Evolutionary conservation across 2,113 vertebrate species (phyloP), one percentile per base, ranked within the genome.

Genomic region (Vanacampus margaritifer): DNA sequence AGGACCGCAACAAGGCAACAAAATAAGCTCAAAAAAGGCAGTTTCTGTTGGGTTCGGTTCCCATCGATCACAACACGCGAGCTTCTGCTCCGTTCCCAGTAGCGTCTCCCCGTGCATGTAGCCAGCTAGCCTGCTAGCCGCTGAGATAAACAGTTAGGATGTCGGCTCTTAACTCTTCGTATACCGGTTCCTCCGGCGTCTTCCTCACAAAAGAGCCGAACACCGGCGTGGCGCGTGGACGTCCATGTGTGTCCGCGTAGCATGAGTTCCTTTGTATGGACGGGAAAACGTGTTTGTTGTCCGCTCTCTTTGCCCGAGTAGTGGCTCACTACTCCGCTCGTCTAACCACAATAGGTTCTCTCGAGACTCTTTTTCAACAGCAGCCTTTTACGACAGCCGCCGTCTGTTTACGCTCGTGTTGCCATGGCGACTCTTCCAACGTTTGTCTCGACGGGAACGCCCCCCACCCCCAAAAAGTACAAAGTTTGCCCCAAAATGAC

Each of bases 51-150:
- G 11, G 46, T 6, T 37, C 5, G 69, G 74, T 54, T 76, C 63
- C 75, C 54, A 66, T 82, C 68, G 78, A n/a, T 71, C 75, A 57
- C 81, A 89, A 86, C 86, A 57, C 70, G 69, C 71, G 68, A 69
- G 75, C 76, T 86, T 66, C 76, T 72, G 61, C 73, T 79, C 43
- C 79, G 73, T 69, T 23, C 19, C 58, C 19, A 37, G 21, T 43
- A 74, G 79, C 84, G 74, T 78, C 84, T 79, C 78, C 54, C 48
- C 78, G 76, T 70, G 69, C 75, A 62, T 26, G 28, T 84, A 89
- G 90, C 88, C 83, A 76, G 90, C 81, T 89, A 90, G 90, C 88
- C 87, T 86, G 89, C 85, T 91, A 92, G 89, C 91, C 79, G 70
- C 75, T 41, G 82, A 54, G 83, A 91, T 87, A 89, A 90, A 88